A percentile compares a stretch with the other conserved stretches of the same genome.
Conservation (phyloP, 2,888 invertebrate species). For the Nymphalis c-album region DNA sequence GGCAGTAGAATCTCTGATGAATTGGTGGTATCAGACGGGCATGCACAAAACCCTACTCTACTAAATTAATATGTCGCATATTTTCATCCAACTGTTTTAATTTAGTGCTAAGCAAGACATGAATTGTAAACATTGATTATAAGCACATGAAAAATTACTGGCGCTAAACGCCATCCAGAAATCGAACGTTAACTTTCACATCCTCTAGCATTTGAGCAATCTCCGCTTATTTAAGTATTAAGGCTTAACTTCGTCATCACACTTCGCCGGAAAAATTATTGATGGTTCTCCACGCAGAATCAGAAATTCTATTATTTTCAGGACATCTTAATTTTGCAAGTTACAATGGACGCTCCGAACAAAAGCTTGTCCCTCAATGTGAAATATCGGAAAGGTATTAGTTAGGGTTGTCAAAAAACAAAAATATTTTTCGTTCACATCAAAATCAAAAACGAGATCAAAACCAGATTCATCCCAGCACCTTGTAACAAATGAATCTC, state of each 20-base stretch:
- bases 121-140: too few species aligned
- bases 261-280: constrained; percentile 23
- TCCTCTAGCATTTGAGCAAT: too few species aligned
- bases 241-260: constrained; percentile 1
- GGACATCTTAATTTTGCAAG: constrained; percentile 47
- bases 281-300: constrained; percentile 29
- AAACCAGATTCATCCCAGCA: not conserved
- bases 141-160: too few species aligned
- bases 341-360: constrained; percentile 46
- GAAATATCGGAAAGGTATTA: constrained; percentile 39
- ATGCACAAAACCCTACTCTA: too few species aligned
- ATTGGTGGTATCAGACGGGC: too few species aligned
- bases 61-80: too few species aligned
- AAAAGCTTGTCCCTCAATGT: constrained; percentile 45
- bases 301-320: constrained; percentile 46
- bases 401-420: constrained; percentile 28
- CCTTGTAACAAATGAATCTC: not conserved
- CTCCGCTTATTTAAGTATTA: not conserved
- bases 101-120: too few species aligned
- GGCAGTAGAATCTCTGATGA: too few species aligned
- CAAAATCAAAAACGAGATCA: not conserved
- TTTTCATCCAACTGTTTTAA: too few species aligned
- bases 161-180: too few species aligned
- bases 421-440: not conserved
- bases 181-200: too few species aligned